phyloP scores from a whole-genome alignment of 2,888 invertebrate genomes.

The Brachyptera risi region DNA sequence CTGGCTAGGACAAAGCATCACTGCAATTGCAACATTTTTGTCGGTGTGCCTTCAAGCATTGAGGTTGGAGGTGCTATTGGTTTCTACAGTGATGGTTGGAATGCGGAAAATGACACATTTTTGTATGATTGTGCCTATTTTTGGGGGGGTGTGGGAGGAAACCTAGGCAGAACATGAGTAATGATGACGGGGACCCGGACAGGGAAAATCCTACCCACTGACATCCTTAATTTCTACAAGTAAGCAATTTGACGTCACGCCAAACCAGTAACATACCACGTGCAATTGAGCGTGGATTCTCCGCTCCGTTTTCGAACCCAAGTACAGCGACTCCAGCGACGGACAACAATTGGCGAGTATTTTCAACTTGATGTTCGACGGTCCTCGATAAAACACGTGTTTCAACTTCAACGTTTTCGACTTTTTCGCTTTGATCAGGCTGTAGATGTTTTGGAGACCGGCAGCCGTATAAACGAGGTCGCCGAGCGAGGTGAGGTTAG shows the following conservation, averaged over 20 bases:
- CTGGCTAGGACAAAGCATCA: too few species aligned
- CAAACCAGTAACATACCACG: slow-evolving; percentile 1
- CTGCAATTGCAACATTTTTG: too few species aligned
- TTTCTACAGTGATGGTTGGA: too few species aligned
- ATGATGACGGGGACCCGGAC: too few species aligned
- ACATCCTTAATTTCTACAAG: neutral
- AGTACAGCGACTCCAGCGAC: slow-evolving; percentile 19
- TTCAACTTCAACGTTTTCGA: neutral
- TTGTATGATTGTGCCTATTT: too few species aligned
- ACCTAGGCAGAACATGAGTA: too few species aligned
- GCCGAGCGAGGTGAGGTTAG: slow-evolving; percentile 26
- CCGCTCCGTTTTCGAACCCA: slow-evolving; percentile 23
- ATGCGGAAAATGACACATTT: too few species aligned
- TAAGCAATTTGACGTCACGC: neutral
- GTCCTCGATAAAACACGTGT: slow-evolving; percentile 24
- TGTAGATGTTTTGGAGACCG: slow-evolving; percentile 25
- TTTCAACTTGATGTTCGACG: slow-evolving; percentile 27
- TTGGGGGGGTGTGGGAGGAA: too few species aligned
- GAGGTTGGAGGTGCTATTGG: too few species aligned
- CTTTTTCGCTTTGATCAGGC: neutral
- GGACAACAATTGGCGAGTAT: slow-evolving; percentile 28
- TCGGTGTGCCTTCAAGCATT: too few species aligned
- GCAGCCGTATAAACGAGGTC: slow-evolving; percentile 26
- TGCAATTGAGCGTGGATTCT: slow-evolving; percentile 11
- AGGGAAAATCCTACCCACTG: too few species aligned